Conservation (phyloP, 2,113 vertebrate species). For the Symphodus melops region DNA sequence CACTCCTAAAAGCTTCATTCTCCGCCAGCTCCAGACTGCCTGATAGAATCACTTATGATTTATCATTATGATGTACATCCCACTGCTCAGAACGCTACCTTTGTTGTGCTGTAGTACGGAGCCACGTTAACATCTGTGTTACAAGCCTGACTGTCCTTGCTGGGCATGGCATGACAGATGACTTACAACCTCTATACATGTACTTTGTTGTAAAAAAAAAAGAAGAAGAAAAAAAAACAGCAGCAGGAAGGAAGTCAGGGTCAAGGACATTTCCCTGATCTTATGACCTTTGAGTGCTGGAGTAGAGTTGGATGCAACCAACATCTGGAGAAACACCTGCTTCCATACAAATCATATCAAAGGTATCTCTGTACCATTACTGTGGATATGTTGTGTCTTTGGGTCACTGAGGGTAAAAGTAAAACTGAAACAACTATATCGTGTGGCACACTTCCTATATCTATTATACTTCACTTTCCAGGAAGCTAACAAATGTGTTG, state of each 20-base stretch:
- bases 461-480: neutral
- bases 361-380: neutral
- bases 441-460: neutral
- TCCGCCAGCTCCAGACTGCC: neutral
- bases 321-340: slow-evolving; percentile 55
- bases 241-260: slow-evolving; percentile 23
- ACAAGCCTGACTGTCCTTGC: neutral
- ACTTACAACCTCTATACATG: slow-evolving; percentile 22
- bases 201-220: slow-evolving; percentile 17
- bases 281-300: slow-evolving; percentile 32
- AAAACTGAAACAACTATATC: slow-evolving; percentile 2
- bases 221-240: neutral
- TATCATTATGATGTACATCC: neutral
- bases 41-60: neutral
- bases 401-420: neutral
- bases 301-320: neutral
- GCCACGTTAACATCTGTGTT: slow-evolving; percentile 7
- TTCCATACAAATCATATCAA: slow-evolving; percentile 19
- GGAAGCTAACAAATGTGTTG: neutral
- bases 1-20: neutral
- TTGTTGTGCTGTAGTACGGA: neutral
- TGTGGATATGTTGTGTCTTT: neutral
- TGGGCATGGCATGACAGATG: slow-evolving; percentile 12
- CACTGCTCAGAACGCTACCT: neutral
- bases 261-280: slow-evolving; percentile 24